Evolutionary conservation across 2,113 vertebrate genomes (phyloP).

Genomic region (Nibea albiflora): DNA sequence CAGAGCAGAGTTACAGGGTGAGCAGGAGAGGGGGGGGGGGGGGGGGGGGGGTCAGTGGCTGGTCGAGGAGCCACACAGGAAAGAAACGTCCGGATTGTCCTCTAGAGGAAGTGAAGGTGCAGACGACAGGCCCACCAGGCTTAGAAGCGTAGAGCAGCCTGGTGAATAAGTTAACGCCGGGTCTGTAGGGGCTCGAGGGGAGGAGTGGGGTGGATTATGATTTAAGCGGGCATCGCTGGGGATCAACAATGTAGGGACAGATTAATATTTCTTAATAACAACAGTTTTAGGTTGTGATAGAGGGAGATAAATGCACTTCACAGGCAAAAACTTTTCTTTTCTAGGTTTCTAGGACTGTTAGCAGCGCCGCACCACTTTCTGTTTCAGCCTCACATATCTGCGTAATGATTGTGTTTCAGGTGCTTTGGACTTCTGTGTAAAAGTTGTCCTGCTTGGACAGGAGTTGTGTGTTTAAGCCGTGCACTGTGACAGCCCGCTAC

Average conservation of each 20-base stretch:
- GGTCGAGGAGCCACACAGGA: conserved; percentile 58
- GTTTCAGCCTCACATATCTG: background rate
- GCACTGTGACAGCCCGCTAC: background rate
- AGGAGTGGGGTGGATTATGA: conserved; percentile 57
- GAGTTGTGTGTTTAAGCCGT: no score
- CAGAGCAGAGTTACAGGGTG: conserved; percentile 62
- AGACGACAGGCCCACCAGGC: conserved; percentile 48
- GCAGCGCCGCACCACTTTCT: background rate
- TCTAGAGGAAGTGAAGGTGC: conserved; percentile 69
- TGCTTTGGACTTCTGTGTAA: background rate
- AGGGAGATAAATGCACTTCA: conserved; percentile 14
- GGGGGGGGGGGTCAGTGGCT: conserved; percentile 58
- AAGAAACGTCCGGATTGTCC: conserved; percentile 48
- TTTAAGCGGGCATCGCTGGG: conserved; percentile 50
- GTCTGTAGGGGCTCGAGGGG: conserved; percentile 19
- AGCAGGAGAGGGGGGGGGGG: no score
- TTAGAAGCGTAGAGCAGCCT: conserved; percentile 49
- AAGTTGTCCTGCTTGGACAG: no score
- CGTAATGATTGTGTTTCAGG: background rate
- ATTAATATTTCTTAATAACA: conserved; percentile 54
- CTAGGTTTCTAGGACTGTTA: no score
- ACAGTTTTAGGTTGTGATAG: background rate
- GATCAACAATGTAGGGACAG: conserved; percentile 10
- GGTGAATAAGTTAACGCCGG: conserved; percentile 65
- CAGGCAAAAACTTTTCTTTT: background rate